Percentiles rank a stretch among this genome's conserved stretches.
These are phyloP conservation scores for Aphidoletes aphidimyza DNA, from an alignment of 2,888 invertebrate genomes.

Conservation along the genomic window DNA sequence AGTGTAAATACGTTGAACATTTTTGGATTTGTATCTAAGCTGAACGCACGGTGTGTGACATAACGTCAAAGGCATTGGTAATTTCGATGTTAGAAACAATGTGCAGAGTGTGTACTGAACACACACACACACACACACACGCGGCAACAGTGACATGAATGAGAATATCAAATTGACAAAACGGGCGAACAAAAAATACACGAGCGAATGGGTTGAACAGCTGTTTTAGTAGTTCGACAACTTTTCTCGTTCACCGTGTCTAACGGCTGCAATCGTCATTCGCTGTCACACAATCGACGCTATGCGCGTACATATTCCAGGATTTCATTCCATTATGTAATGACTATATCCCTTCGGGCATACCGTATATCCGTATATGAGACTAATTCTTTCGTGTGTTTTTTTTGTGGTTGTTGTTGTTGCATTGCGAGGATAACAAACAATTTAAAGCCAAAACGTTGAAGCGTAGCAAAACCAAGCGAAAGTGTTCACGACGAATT, in stretches of 20 bases:
- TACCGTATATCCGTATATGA: background rate
- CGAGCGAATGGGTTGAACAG: slow-evolving; percentile 17
- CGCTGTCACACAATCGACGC: background rate
- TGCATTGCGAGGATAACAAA: no score
- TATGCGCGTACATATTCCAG: background rate
- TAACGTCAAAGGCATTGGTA: no score
- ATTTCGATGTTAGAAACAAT: no score
- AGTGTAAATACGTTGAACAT: no score
- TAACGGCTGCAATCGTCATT: background rate
- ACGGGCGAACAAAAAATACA: background rate
- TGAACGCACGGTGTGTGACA: no score
- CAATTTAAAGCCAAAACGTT: background rate
- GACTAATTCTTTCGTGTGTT: background rate
- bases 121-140: no score
- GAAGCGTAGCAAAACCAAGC: background rate
- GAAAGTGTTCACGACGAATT: background rate
- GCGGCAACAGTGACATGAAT: background rate
- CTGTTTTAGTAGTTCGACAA: slow-evolving; percentile 1
- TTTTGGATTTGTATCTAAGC: no score
- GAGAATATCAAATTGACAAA: background rate
- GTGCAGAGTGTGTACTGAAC: no score
- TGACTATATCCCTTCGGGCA: background rate
- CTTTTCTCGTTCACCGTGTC: background rate
- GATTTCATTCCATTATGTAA: background rate
- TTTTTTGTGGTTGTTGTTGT: no score